Conservation (phyloP, 1,140 invertebrate genomes). For the Drosophila sucinea region DNA sequence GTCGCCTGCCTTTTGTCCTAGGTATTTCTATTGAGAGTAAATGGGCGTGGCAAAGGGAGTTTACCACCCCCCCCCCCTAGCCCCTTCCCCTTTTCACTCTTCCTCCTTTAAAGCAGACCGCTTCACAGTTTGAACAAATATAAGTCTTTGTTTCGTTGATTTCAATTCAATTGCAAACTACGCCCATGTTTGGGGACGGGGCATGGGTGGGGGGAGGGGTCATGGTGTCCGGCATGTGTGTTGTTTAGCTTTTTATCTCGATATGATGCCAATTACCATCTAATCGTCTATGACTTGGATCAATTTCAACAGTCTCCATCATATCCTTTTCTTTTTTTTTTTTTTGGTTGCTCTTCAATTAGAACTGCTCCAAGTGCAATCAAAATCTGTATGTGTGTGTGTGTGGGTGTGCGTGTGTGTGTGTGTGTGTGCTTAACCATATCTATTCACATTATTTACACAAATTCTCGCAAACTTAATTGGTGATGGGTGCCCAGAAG, state of each 20-base stretch:
- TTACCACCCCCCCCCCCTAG: background rate
- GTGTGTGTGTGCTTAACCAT: constrained; percentile 16
- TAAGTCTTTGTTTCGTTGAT: background rate
- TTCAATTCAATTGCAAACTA: too few relatives aligned
- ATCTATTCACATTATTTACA: constrained; percentile 14
- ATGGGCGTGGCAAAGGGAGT: background rate
- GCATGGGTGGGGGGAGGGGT: too few relatives aligned
- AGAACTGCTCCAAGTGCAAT: constrained; percentile 21
- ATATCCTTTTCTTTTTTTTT: background rate
- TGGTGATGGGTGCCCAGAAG: constrained; percentile 4
- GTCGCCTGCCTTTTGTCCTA: constrained; percentile 7
- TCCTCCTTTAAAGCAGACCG: background rate
- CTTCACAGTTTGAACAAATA: constrained; percentile 3
- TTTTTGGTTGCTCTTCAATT: background rate
- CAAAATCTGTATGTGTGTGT: constrained; percentile 29
- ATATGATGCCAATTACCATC: constrained; percentile 55
- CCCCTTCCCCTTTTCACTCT: too few relatives aligned
- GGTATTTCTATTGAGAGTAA: constrained; percentile 12
- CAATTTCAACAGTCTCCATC: constrained; percentile 41
- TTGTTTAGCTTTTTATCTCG: constrained; percentile 46
- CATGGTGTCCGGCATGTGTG: too few relatives aligned
- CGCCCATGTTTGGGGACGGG: too few relatives aligned
- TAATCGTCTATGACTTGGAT: constrained; percentile 41
- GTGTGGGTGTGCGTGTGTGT: constrained; percentile 1
- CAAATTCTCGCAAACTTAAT: constrained; percentile 12